These are phyloP conservation scores for Ormyrus nitidulus DNA, from an alignment of 2,888 invertebrate species.

Conservation along the genomic window DNA sequence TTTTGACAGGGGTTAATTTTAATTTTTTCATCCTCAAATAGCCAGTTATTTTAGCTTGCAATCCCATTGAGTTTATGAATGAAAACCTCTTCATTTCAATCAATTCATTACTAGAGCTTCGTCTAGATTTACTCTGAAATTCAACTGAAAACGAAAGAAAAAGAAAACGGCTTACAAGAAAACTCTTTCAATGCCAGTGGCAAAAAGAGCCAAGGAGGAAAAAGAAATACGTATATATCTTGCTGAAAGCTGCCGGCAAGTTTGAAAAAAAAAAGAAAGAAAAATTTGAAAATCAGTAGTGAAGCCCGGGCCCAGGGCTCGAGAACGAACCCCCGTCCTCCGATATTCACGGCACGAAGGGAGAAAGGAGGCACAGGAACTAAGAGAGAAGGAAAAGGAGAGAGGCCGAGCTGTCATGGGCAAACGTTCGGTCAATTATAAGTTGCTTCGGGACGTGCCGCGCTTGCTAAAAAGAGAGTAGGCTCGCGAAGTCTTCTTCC, in stretches of 20 bases:
- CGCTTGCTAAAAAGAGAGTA: constrained; percentile 56
- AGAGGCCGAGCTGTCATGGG: constrained; percentile 63
- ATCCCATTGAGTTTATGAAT: neutral
- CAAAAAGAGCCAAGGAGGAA: neutral
- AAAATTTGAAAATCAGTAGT: constrained; percentile 34
- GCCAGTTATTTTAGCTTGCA: too few relatives aligned
- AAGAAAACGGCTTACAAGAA: neutral
- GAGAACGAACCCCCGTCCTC: neutral
- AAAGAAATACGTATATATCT: too few relatives aligned
- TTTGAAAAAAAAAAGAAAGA: neutral
- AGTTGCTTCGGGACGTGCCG: constrained; percentile 67
- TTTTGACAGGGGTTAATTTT: too few relatives aligned
- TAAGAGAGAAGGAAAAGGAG: neutral
- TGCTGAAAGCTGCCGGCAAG: neutral
- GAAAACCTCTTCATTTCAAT: constrained; percentile 1
- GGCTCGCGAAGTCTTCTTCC: constrained; percentile 1
- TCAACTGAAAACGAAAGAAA: neutral
- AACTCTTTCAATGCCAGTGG: neutral
- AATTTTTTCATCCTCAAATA: too few relatives aligned
- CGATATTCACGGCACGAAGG: constrained; percentile 58
- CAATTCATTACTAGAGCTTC: neutral
- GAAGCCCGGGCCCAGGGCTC: neutral
- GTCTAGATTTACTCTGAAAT: neutral
- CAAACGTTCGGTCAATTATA: constrained; percentile 70
- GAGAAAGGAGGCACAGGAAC: neutral